Percentiles rank a stretch among this genome's conserved stretches.
phyloP scores from a whole-genome alignment of 2,888 invertebrate species.

The Napeogenes sylphis region DNA sequence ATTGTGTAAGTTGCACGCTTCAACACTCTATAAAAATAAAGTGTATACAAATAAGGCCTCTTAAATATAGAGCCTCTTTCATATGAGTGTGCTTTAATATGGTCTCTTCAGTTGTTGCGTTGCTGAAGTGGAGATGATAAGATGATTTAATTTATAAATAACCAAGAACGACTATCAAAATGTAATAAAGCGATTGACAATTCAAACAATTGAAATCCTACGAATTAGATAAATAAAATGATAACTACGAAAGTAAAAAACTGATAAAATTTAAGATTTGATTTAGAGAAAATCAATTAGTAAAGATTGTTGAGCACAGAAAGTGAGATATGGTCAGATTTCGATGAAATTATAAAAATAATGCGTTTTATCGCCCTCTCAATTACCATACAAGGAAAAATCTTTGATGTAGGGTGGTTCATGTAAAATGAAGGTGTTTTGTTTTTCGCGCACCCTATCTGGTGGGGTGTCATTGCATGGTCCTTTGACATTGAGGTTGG shows the following conservation, averaged over 20 bases:
- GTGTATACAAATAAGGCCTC: background rate
- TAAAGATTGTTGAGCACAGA: background rate
- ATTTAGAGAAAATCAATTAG: background rate
- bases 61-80: too few relatives aligned
- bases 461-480: slow-evolving; percentile 4
- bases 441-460: slow-evolving; percentile 8
- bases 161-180: too few relatives aligned
- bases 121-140: too few relatives aligned
- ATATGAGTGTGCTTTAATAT: too few relatives aligned
- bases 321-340: background rate
- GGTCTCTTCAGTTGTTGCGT: too few relatives aligned
- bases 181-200: too few relatives aligned
- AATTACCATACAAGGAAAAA: slow-evolving; percentile 5
- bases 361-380: slow-evolving; percentile 3
- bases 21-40: slow-evolving; percentile 2
- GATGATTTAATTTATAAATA: too few relatives aligned
- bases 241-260: too few relatives aligned
- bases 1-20: slow-evolving; percentile 3
- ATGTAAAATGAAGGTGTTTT: slow-evolving; percentile 7
- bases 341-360: slow-evolving; percentile 1
- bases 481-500: slow-evolving; percentile 6
- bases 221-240: too few relatives aligned
- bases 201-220: too few relatives aligned
- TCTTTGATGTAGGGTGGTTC: slow-evolving; percentile 7
- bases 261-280: too few relatives aligned